A percentile compares a stretch with the other conserved stretches of the same genome.
phyloP scores from a whole-genome alignment of 1,140 invertebrate genomes.

The Stegodyphus mimosarum region DNA sequence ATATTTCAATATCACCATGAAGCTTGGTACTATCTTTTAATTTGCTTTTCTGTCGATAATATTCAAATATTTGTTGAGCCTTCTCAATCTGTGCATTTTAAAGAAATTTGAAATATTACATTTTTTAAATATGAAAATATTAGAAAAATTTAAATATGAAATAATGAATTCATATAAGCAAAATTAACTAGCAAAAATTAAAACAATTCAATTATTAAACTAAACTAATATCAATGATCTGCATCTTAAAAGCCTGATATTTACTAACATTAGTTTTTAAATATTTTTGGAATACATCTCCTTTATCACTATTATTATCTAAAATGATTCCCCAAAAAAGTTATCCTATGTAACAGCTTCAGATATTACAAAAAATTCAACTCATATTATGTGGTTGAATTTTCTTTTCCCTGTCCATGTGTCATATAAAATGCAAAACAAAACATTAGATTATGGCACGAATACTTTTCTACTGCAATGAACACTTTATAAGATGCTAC shows the following conservation, averaged over 20 bases:
- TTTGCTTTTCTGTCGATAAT: slow-evolving; percentile 32
- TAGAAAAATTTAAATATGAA: no score
- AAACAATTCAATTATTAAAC: not conserved
- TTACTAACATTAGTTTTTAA: not conserved
- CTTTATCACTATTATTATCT: no score
- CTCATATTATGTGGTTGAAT: no score
- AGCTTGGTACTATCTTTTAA: slow-evolving; percentile 31
- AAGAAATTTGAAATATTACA: not conserved
- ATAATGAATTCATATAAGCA: not conserved
- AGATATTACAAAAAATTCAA: no score
- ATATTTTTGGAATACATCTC: not conserved
- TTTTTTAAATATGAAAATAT: not conserved
- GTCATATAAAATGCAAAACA: no score
- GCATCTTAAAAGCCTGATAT: not conserved
- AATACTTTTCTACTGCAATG: no score
- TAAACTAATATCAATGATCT: not conserved
- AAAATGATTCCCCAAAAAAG: no score
- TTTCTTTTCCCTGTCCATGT: no score
- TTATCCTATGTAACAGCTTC: no score
- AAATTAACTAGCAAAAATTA: not conserved
- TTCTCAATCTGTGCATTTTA: slow-evolving; percentile 22
- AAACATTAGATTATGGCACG: no score
- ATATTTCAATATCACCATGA: slow-evolving; percentile 58
- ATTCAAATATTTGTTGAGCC: slow-evolving; percentile 53
- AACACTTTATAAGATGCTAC: no score